phyloP scores from a whole-genome alignment of 2,888 invertebrate species.

The Lasioglossum calceatum region DNA sequence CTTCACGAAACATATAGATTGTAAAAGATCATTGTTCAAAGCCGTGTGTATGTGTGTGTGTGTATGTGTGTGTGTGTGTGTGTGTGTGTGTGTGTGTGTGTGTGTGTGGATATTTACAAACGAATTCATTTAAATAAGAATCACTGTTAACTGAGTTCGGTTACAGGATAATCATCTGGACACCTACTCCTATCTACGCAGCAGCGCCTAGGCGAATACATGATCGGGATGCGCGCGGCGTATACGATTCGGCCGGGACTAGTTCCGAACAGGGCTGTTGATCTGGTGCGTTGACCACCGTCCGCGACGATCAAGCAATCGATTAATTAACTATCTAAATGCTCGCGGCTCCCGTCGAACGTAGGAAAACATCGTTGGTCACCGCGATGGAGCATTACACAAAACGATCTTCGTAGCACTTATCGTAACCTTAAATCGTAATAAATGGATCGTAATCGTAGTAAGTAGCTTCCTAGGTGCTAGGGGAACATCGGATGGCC shows the following conservation, averaged over 20 bases:
- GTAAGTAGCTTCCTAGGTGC: constrained; percentile 64
- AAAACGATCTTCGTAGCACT: constrained; percentile 51
- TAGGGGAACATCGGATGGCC: constrained; percentile 51
- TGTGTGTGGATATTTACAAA: constrained; percentile 75
- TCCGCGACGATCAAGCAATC: constrained; percentile 40
- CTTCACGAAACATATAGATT: neutral
- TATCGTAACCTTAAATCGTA: constrained; percentile 61
- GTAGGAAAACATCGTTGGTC: constrained; percentile 18
- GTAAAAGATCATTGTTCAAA: constrained; percentile 22
- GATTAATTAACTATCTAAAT: constrained; percentile 52
- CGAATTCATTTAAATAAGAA: constrained; percentile 79
- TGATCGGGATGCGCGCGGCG: constrained; percentile 32
- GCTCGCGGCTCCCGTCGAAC: constrained; percentile 36
- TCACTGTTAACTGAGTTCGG: constrained; percentile 70
- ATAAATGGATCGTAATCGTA: constrained; percentile 61
- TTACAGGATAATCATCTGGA: constrained; percentile 46
- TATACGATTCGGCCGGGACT: constrained; percentile 70
- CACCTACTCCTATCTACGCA: constrained; percentile 44
- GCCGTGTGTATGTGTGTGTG: constrained; percentile 9
- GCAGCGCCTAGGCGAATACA: constrained; percentile 53
- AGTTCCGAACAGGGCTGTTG: constrained; percentile 51
- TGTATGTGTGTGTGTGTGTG: constrained; percentile 34
- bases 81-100: constrained; percentile 38
- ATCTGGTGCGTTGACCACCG: constrained; percentile 33
- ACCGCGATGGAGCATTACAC: constrained; percentile 51